Evolutionary conservation across 1,140 invertebrate species (phyloP), one percentile per base, ranked within the genome.

Genomic region (Pseudoatta argentina): DNA sequence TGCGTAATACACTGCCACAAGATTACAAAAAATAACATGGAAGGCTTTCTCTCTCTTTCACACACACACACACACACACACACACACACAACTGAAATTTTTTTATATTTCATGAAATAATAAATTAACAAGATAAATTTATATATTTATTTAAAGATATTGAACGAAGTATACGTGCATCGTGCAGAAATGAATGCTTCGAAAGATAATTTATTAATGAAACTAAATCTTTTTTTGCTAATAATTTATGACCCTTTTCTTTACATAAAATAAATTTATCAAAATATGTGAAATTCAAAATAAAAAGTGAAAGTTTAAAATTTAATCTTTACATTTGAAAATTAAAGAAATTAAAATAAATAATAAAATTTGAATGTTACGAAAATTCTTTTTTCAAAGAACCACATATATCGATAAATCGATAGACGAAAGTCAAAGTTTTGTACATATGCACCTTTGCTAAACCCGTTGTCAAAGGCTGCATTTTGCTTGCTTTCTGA

Each of bases 1-100:
- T 87, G 61, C 77, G 61, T 91, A 91, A 88, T 57, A 86, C 89
- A 91, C 90, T 91, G 90, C 90, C 90, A 91, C 66, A 77, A 57
- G 21, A 89, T 30, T 86, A 72, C 61, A 81, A 53, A 76, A 66
- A 55, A 66, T 77, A 69, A 76, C 55, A 71, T 48, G 14, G 1
- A 75, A 57, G 21, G 12, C 53, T 72, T 39, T 39, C 34, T 39
- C 34, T n/a, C n/a, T n/a, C n/a, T n/a, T n/a, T n/a, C n/a, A n/a
- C n/a, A n/a, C n/a, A n/a, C 21, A 39, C 53, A 72, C 34, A 30
- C 30, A 39, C 34, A 39, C 27, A 34, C 39, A 21, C 67, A 59
- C 34, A 30, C 30, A 21, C 34, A 39, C 30, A 30, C 7, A 61
- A 44, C 39, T 75, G 69, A 39, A 16, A 51, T 51, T 82, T 53